Evolutionary conservation across 1,140 invertebrate genomes (phyloP), one percentile per base, ranked within the genome.

Genomic region (Zaprionus taronus): DNA sequence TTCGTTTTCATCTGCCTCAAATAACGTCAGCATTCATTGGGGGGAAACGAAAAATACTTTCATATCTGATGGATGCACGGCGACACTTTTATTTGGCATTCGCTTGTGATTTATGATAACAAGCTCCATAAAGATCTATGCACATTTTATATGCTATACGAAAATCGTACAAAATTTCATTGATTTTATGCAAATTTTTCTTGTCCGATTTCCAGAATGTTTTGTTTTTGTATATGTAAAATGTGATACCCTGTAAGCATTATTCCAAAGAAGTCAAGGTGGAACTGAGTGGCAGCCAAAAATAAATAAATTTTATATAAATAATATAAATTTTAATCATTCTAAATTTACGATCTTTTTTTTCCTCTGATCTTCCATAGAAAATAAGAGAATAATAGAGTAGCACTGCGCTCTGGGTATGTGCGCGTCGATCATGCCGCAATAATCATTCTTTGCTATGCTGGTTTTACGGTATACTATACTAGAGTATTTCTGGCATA

Each of bases 121-220:
- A 80, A 65, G 79, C 72, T 64, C 79, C 76, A 81, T 79, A 71
- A 81, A 81, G 53, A 77, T 77, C 78, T 72, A 67, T 77, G 74
- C 70, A 80, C 72, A 64, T 64, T 64, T 70, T 64, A 75, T 67
- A 41, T 34, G 63, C 38, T 65, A 41, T 58, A 58, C 55, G 64
- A 67, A 58, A 58, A 67, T 75, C 69, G 38, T 66, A 57, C 65
- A 56, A 47, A 65, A 76, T 85, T 80, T 72, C 82, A 90, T 90
- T 91, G 64, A 78, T 65, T 80, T 90, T 90, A 90, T 90, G 85
- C 81, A 85, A 90, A 90, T 89, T 83, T 70, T 56, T 55, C 55
- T 49, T 65, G 24, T 64, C 53, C 14, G 44, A 65, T 51, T 38
- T 60, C 51, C 31, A 51, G 60, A 51, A 71, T 28, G 67, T 77